Evolutionary conservation across 2,113 vertebrate genomes (phyloP).

Genomic region (Baryphthengus martii): DNA sequence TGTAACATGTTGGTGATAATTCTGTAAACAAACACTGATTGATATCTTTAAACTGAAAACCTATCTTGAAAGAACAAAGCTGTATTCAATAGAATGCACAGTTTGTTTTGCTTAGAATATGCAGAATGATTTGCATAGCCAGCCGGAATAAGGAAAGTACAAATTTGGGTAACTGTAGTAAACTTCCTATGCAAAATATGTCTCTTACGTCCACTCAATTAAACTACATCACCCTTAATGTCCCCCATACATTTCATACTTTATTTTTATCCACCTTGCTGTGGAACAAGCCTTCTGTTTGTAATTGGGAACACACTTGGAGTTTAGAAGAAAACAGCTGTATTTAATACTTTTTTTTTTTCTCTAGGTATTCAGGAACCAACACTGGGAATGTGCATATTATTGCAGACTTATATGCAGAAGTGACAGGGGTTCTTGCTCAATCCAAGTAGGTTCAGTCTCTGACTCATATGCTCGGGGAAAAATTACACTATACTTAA

Average conservation of each 20-base stretch:
- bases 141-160: neutral
- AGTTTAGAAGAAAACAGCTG: neutral
- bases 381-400: conserved; percentile 99
- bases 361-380: conserved; percentile 92
- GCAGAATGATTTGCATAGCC: neutral
- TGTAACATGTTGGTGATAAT: neutral
- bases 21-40: neutral
- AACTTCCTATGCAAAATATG: neutral
- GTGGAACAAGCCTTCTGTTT: neutral
- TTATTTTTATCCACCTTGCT: neutral
- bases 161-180: neutral
- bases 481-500: neutral
- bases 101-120: neutral
- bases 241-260: neutral
- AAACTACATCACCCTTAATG: neutral
- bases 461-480: neutral
- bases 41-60: neutral
- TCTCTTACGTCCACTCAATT: neutral
- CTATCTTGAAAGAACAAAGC: neutral
- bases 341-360: neutral
- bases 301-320: neutral
- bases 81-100: neutral
- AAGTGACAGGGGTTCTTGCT: conserved; percentile 96
- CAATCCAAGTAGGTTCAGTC: conserved; percentile 89
- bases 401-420: conserved; percentile 96